Conservation (phyloP, 2,113 vertebrate genomes). For the Puffinus mauretanicus region DNA sequence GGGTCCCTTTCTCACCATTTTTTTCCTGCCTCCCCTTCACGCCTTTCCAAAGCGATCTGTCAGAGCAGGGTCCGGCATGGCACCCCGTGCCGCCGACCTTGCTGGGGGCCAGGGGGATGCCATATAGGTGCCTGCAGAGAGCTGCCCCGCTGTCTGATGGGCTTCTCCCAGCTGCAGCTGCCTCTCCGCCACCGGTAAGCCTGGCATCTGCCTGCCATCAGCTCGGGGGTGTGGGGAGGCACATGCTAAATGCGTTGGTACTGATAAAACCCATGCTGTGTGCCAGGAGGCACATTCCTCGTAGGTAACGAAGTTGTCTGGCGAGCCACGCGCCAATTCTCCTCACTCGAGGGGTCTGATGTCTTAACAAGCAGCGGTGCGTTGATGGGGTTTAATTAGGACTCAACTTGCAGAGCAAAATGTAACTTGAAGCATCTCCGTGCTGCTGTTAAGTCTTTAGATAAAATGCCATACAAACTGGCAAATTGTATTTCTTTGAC, state of each 20-base stretch:
- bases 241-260: neutral
- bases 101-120: conserved; percentile 73
- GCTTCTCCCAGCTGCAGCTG: neutral
- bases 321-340: fast-evolving
- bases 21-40: conserved; percentile 78
- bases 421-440: neutral
- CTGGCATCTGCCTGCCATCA: neutral
- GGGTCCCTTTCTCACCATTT: conserved; percentile 42
- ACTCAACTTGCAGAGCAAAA: neutral
- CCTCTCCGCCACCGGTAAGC: neutral
- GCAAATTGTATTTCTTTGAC: neutral
- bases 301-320: fast-evolving
- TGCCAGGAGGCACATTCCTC: neutral
- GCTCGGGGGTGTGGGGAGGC: neutral
- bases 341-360: neutral
- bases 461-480: neutral
- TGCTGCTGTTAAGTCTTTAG: neutral
- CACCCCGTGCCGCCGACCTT: conserved; percentile 65
- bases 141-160: neutral
- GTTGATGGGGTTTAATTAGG: neutral
- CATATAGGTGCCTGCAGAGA: conserved; percentile 31
- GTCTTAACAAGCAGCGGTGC: neutral
- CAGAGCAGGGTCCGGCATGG: neutral
- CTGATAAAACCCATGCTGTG: fast-evolving
- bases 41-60: conserved; percentile 83